phyloP scores from a whole-genome alignment of 2,113 vertebrate species.

The Hyaena hyaena region DNA sequence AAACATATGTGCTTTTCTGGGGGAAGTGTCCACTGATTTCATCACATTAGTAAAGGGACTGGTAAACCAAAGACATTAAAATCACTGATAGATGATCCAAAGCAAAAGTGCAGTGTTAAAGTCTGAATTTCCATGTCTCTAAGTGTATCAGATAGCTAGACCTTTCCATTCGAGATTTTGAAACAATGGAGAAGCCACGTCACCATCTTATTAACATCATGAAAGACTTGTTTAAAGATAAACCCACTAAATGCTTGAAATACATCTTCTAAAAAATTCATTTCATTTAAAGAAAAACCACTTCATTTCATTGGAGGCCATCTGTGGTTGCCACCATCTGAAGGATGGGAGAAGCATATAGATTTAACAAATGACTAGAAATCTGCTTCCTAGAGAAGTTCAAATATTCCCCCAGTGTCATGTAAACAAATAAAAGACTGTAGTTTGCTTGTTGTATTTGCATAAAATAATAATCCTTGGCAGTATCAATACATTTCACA shows the following conservation, averaged over 20 bases:
- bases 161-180: constrained; percentile 40
- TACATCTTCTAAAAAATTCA: background rate
- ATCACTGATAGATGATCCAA: background rate
- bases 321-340: background rate
- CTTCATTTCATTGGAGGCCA: constrained; percentile 19
- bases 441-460: constrained; percentile 57
- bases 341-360: constrained; percentile 16
- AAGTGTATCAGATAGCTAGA: background rate
- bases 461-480: constrained; percentile 72
- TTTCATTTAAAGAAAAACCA: background rate
- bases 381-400: constrained; percentile 26
- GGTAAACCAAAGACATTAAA: background rate
- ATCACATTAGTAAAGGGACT: background rate
- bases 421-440: constrained; percentile 58
- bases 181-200: constrained; percentile 25
- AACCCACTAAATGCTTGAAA: constrained; percentile 50
- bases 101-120: background rate
- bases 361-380: constrained; percentile 37
- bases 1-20: background rate
- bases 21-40: background rate
- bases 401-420: constrained; percentile 10
- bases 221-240: constrained; percentile 41
- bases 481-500: constrained; percentile 68
- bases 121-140: background rate
- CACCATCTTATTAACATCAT: background rate